Base-by-base conservation (phyloP, 2,113 vertebrate genomes). In the Sinocyclocheilus grahami region DNA sequence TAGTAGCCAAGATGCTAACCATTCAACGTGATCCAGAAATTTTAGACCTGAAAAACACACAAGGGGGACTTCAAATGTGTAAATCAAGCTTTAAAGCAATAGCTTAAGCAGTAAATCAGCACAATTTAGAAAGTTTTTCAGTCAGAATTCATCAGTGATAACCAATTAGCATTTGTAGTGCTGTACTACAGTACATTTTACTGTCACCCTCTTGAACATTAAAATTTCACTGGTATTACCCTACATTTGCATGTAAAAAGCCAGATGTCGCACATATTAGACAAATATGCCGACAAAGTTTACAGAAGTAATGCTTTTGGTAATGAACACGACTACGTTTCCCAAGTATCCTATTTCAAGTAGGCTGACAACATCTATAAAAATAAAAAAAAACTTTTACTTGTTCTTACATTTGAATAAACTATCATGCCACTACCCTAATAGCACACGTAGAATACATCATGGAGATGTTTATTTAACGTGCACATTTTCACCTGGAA, bases 301-400 rank as follows among this genome's bases (percentile, higher is more conserved):
- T 46, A 65, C 60, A 86, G 13, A 86, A 92, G 91, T 85, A 58
- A 80, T 90, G 91, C 89, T 91, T 90, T 93, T 92, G 93, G 92
- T 88, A 93, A 92, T 91, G 67, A 87, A 92, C 89, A 81, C 88
- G 90, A 93, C 91, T 86, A 93, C 91, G 88, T 92, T 92, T 69
- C 92, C 93, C 91, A 92, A 88, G 86, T 46, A 85, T 91, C 92
- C 89, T 88, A 92, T 92, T 82, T 78, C 88, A 90, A 91, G 90
- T 89, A 74, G 88, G 91, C 92, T 93, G 92, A 94, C 92, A 91
- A 93, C 93, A 94, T 94, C 90, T 92, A 94, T 92, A 90, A 94
- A 92, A 94, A 93, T 92, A 86, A 46, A 11, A 48, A 11, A 12
- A 42, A 91, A 94, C 84, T 91, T 89, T 90, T 89, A 85, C 90